phyloP scores from a whole-genome alignment of 2,113 vertebrate species.

The Anseranas semipalmata region DNA sequence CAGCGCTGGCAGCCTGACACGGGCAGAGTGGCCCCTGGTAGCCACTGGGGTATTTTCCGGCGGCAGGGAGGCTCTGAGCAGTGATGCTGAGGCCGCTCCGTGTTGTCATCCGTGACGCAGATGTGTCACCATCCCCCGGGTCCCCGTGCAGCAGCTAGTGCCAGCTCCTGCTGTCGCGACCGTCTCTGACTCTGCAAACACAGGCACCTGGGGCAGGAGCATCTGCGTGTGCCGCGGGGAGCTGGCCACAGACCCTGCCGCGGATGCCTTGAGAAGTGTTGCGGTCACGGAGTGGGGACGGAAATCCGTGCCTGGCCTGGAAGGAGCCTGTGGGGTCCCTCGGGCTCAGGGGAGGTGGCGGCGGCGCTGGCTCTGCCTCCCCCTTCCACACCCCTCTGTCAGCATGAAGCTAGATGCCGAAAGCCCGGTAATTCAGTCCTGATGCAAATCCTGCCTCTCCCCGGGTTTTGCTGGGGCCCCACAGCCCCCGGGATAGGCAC shows the following conservation, averaged over 20 bases:
- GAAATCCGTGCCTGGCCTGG: background rate
- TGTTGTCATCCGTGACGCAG: background rate
- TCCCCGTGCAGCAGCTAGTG: background rate
- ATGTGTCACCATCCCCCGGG: background rate
- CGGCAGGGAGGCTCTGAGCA: background rate
- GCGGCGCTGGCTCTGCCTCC: background rate
- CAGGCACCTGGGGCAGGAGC: constrained; percentile 1
- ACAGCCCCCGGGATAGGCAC: background rate
- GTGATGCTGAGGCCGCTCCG: background rate
- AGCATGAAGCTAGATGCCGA: background rate
- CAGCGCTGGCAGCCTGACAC: background rate
- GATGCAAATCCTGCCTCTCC: background rate
- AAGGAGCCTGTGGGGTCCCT: background rate
- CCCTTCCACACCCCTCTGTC: no score
- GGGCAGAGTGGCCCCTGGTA: background rate
- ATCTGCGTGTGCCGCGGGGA: background rate
- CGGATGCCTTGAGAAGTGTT: background rate
- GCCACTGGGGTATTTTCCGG: background rate
- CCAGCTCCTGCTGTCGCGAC: background rate
- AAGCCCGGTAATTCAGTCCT: accelerated
- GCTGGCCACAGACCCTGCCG: background rate
- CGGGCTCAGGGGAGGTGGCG: background rate
- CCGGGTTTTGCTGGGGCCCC: accelerated
- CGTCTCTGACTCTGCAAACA: background rate
- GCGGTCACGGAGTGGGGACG: accelerated